These are phyloP conservation scores for Pecten maximus DNA, from an alignment of 2,888 invertebrate genomes.

Conservation along the genomic window DNA sequence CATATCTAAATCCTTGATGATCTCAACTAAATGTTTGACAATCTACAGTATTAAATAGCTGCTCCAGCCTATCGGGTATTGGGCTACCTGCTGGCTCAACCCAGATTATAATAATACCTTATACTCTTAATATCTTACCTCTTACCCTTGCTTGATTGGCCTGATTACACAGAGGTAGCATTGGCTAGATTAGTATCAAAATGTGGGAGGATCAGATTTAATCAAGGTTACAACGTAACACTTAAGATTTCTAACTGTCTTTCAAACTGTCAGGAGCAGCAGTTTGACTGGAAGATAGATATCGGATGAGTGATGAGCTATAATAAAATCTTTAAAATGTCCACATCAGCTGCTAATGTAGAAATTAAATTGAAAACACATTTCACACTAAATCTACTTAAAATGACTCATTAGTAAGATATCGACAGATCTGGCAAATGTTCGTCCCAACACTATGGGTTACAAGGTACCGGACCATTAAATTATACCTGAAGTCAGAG, in stretches of 20 bases:
- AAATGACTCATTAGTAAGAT: not conserved
- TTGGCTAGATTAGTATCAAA: not conserved
- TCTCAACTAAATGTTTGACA: not conserved
- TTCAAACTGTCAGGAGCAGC: not conserved
- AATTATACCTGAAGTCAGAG: too few species aligned
- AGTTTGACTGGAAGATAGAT: not conserved
- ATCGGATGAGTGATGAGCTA: not conserved
- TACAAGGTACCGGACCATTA: not conserved
- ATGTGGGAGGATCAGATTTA: constrained; percentile 15
- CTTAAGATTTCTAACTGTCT: not conserved
- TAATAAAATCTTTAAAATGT: not conserved
- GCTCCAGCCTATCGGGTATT: not conserved
- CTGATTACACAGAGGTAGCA: not conserved
- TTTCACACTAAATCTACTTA: not conserved
- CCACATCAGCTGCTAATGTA: not conserved
- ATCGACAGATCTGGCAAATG: not conserved
- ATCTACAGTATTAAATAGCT: not conserved
- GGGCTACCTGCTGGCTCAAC: not conserved
- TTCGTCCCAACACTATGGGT: not conserved
- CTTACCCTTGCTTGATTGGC: not conserved
- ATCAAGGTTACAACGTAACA: constrained; percentile 25
- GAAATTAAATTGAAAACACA: constrained; percentile 14
- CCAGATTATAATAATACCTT: not conserved
- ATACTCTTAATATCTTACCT: not conserved
- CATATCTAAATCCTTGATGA: not conserved